phyloP scores from a whole-genome alignment of 2,113 vertebrate genomes.

The Percina caprodes region DNA sequence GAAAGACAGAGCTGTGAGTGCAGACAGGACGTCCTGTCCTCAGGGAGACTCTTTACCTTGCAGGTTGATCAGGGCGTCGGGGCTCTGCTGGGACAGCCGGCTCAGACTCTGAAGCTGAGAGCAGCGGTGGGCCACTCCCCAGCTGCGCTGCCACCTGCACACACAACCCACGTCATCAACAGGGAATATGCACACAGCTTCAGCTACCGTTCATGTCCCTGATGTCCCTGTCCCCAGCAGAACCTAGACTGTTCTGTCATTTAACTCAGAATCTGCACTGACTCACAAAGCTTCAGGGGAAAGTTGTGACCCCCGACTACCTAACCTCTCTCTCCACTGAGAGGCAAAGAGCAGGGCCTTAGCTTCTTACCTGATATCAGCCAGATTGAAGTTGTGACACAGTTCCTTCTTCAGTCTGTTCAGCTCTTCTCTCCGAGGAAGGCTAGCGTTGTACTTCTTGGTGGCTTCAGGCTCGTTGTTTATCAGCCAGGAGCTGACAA shows the following conservation, averaged over 20 bases:
- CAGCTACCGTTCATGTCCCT: neutral
- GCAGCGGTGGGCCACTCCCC: slow-evolving; percentile 93
- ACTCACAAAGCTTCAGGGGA: neutral
- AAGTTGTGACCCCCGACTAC: neutral
- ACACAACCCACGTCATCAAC: slow-evolving; percentile 10
- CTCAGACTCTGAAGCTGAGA: slow-evolving; percentile 93
- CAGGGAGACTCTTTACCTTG: slow-evolving; percentile 84
- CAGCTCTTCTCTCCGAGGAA: slow-evolving; percentile 90
- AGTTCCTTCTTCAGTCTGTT: slow-evolving; percentile 89
- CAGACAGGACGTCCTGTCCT: no score
- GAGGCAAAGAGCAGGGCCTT: neutral
- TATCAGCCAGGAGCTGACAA: slow-evolving; percentile 90
- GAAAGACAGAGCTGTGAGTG: no score
- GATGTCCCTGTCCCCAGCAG: neutral
- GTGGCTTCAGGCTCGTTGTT: slow-evolving; percentile 86
- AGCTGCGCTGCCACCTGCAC: slow-evolving; percentile 96
- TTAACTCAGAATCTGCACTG: neutral
- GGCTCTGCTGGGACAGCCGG: slow-evolving; percentile 90
- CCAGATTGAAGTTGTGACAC: slow-evolving; percentile 85
- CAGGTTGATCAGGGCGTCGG: slow-evolving; percentile 86
- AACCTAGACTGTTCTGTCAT: neutral
- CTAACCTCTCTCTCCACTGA: neutral
- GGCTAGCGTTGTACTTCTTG: slow-evolving; percentile 88
- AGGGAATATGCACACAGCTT: neutral
- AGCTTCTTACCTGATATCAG: slow-evolving; percentile 89